phyloP scores from a whole-genome alignment of 2,888 invertebrate species.

The Phyto melanocephala region DNA sequence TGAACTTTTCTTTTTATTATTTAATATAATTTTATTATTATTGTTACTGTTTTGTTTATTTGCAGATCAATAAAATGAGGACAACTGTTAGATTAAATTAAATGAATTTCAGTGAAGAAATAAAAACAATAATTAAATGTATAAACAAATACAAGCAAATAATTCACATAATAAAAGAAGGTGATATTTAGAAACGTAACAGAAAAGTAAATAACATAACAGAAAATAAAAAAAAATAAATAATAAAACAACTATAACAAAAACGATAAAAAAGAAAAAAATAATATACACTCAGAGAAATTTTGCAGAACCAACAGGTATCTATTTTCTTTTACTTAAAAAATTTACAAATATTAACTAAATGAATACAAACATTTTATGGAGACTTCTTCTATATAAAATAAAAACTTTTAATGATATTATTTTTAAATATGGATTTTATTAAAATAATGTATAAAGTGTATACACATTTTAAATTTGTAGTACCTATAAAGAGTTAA shows the following conservation, averaged over 20 bases:
- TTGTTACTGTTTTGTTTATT: conserved; percentile 59
- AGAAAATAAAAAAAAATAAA: conserved; percentile 29
- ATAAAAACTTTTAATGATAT: too few species aligned
- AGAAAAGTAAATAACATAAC: background rate
- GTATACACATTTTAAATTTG: too few species aligned
- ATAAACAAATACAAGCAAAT: conserved; percentile 16
- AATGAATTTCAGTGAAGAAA: conserved; percentile 21
- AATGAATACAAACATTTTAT: background rate
- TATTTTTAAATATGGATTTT: too few species aligned
- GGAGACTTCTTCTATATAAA: too few species aligned
- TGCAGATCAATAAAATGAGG: conserved; percentile 62
- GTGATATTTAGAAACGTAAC: conserved; percentile 14
- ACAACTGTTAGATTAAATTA: conserved; percentile 60
- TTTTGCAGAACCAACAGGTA: conserved; percentile 76
- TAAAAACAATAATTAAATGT: conserved; percentile 18
- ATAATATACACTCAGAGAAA: conserved; percentile 69
- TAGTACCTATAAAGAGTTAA: too few species aligned
- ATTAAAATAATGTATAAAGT: too few species aligned
- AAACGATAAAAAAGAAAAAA: conserved; percentile 47
- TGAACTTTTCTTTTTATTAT: background rate
- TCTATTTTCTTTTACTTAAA: conserved; percentile 36
- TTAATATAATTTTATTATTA: conserved; percentile 58
- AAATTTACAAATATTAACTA: background rate
- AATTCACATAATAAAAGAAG: conserved; percentile 18
- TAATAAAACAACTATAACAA: conserved; percentile 38